Conservation (phyloP, 2,888 invertebrate genomes). For the Hololepta plana region DNA sequence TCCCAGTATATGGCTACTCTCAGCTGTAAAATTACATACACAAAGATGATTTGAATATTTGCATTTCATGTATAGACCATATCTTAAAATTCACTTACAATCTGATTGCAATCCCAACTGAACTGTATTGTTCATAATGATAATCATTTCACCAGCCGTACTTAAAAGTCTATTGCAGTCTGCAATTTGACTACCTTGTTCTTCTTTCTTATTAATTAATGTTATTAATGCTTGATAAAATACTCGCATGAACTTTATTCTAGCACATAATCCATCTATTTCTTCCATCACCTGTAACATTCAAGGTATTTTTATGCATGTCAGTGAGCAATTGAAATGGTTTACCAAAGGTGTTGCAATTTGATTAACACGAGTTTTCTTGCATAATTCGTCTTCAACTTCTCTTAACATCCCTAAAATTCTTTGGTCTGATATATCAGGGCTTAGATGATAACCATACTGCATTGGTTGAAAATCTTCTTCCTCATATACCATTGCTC, state of each 20-base stretch:
- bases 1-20: constrained; percentile 68
- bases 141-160: constrained; percentile 68
- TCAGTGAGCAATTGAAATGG: too few species aligned
- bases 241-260: constrained; percentile 74
- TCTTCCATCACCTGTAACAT: constrained; percentile 27
- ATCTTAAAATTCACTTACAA: constrained; percentile 11
- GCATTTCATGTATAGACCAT: constrained; percentile 2
- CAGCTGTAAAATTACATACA: constrained; percentile 29
- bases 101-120: constrained; percentile 53
- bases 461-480: constrained; percentile 92
- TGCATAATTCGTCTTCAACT: constrained; percentile 62
- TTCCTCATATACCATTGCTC: constrained; percentile 79
- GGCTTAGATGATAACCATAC: constrained; percentile 72
- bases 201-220: constrained; percentile 38
- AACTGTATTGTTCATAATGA: constrained; percentile 58
- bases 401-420: constrained; percentile 70
- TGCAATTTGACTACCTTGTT: constrained; percentile 39
- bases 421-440: constrained; percentile 65
- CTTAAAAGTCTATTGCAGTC: constrained; percentile 69
- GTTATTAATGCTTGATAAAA: constrained; percentile 64
- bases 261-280: constrained; percentile 50
- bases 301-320: not conserved
- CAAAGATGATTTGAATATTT: too few species aligned
- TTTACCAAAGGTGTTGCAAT: too few species aligned
- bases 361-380: constrained; percentile 10